Conservation (phyloP, 2,888 invertebrate species). For the Escarpia spicata region DNA sequence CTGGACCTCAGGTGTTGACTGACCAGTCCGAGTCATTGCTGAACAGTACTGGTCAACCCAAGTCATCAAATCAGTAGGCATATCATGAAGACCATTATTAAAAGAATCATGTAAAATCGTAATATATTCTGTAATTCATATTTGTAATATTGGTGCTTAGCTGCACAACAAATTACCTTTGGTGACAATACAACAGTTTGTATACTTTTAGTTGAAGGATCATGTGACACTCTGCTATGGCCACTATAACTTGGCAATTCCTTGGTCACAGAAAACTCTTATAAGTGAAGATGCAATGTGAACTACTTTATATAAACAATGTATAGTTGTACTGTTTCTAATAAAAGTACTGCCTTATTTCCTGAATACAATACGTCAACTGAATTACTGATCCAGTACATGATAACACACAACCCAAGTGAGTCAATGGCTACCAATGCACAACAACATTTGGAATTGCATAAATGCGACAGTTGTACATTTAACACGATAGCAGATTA, state of each 20-base stretch:
- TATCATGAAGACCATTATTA: neutral
- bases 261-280: neutral
- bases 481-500: neutral
- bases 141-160: neutral
- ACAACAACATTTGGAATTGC: neutral
- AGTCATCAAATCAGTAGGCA: neutral
- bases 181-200: neutral
- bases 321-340: neutral
- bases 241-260: neutral
- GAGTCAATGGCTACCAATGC: neutral
- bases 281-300: neutral
- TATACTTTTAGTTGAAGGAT: neutral
- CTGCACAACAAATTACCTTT: neutral
- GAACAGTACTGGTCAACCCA: slow-evolving; percentile 23
- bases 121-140: neutral
- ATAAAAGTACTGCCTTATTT: slow-evolving; percentile 13
- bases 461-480: neutral
- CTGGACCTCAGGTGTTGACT: slow-evolving; percentile 74
- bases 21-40: slow-evolving; percentile 46
- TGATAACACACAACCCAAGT: neutral
- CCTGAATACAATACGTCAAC: neutral
- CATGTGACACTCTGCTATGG: neutral
- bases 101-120: neutral
- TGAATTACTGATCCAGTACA: neutral
- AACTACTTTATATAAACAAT: neutral